phyloP scores from a whole-genome alignment of 2,888 invertebrate species.

The Drepana falcataria region DNA sequence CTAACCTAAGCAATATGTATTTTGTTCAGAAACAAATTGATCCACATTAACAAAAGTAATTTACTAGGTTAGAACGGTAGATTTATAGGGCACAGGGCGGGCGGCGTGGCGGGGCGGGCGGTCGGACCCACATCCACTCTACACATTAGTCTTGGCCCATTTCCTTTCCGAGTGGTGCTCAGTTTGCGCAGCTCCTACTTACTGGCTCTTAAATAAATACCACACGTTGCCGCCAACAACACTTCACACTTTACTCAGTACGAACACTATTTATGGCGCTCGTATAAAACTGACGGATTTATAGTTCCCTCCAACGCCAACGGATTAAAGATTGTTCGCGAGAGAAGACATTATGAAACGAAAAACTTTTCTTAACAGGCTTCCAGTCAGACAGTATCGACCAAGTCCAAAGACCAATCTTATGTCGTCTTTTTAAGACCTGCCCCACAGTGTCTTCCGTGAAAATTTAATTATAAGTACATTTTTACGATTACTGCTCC shows the following conservation, averaged over 20 bases:
- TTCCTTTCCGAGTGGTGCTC: constrained; percentile 64
- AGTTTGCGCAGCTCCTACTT: constrained; percentile 52
- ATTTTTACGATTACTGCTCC: no score
- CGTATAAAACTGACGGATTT: constrained; percentile 59
- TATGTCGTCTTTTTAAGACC: no score
- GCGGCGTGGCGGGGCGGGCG: constrained; percentile 10
- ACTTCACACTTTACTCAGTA: constrained; percentile 66
- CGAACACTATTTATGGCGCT: constrained; percentile 53
- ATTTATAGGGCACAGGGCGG: constrained; percentile 5
- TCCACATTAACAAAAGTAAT: background rate
- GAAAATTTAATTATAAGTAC: no score
- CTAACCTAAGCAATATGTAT: background rate
- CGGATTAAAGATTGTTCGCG: constrained; percentile 1
- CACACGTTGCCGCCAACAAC: constrained; percentile 69
- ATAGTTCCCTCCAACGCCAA: constrained; percentile 28
- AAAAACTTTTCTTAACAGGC: no score
- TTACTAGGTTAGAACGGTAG: constrained; percentile 5
- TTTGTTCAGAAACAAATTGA: background rate
- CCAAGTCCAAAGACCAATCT: no score
- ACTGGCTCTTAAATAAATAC: constrained; percentile 72
- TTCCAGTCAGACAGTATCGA: no score
- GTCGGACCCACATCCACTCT: constrained; percentile 21
- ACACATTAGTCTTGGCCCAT: constrained; percentile 70
- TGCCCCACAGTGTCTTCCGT: no score
- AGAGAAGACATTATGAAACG: background rate